Conservation (phyloP, 2,113 vertebrate species). For the Proteles cristata region DNA sequence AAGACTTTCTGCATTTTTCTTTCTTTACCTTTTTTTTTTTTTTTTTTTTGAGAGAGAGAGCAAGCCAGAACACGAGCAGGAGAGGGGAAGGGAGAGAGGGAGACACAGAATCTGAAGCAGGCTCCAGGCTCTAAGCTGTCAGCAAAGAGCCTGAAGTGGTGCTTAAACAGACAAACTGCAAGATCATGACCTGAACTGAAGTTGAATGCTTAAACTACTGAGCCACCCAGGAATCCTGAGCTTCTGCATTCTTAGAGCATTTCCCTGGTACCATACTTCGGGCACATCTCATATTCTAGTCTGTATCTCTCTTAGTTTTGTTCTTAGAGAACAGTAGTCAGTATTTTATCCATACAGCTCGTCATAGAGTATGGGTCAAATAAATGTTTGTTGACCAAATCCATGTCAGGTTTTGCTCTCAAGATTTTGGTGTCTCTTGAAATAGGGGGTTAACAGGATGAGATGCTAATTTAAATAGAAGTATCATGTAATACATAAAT, state of each 20-base stretch:
- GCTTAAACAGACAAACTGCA: too few relatives aligned
- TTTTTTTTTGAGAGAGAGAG: too few relatives aligned
- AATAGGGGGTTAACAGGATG: neutral
- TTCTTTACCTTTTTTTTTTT: too few relatives aligned
- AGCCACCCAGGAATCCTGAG: neutral
- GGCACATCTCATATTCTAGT: neutral
- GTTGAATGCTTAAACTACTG: too few relatives aligned
- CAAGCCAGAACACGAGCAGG: too few relatives aligned
- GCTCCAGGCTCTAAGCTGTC: too few relatives aligned
- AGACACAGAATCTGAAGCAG: too few relatives aligned
- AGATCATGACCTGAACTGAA: too few relatives aligned
- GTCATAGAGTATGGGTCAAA: neutral
- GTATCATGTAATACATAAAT: neutral
- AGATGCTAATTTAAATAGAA: neutral
- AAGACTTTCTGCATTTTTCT: too few relatives aligned
- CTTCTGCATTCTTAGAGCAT: neutral
- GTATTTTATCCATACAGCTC: neutral
- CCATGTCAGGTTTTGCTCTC: conserved; percentile 6
- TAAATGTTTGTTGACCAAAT: neutral
- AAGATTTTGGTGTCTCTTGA: neutral
- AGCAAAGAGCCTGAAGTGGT: too few relatives aligned
- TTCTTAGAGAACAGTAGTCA: neutral
- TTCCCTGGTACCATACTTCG: neutral
- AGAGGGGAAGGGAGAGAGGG: too few relatives aligned
- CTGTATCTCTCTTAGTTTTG: neutral